phyloP scores from a whole-genome alignment of 2,113 vertebrate species.

The Hepsetus odoe region DNA sequence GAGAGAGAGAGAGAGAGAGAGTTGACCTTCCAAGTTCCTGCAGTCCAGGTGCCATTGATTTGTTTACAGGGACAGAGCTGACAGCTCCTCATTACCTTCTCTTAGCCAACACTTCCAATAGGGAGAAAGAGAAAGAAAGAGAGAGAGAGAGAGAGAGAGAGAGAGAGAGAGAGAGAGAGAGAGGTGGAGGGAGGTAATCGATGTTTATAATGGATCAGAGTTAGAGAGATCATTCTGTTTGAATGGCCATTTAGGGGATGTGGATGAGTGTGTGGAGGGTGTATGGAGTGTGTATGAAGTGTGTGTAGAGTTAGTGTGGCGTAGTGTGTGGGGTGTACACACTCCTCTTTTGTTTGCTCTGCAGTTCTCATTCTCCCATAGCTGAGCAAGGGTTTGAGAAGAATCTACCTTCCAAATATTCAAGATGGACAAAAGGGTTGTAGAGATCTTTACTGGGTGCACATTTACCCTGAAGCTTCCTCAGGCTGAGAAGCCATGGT shows the following conservation, averaged over 20 bases:
- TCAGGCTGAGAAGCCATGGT: no score
- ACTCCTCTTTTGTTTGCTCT: not conserved
- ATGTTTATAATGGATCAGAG: conserved; percentile 29
- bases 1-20: conserved; percentile 30
- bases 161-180: not conserved
- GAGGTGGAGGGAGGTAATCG: conserved; percentile 8
- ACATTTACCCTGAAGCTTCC: no score
- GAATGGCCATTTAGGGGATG: conserved; percentile 30
- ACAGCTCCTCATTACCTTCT: conserved; percentile 80
- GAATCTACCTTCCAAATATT: not conserved
- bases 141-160: not conserved
- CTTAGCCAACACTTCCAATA: conserved; percentile 73
- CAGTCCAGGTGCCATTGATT: conserved; percentile 77
- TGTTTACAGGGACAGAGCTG: conserved; percentile 77
- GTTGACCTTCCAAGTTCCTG: conserved; percentile 73
- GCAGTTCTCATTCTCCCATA: not conserved
- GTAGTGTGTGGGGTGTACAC: not conserved
- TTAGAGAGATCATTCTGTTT: conserved; percentile 35
- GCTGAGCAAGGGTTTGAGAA: not conserved
- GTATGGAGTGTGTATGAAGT: conserved; percentile 27
- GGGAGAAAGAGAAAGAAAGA: not conserved
- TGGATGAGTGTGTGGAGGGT: not conserved
- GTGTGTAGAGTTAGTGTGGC: conserved; percentile 12
- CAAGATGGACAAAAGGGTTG: not conserved
- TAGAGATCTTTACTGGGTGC: no score